Evolutionary conservation across 2,888 invertebrate genomes (phyloP).

Genomic region (Bombylius discolor): DNA sequence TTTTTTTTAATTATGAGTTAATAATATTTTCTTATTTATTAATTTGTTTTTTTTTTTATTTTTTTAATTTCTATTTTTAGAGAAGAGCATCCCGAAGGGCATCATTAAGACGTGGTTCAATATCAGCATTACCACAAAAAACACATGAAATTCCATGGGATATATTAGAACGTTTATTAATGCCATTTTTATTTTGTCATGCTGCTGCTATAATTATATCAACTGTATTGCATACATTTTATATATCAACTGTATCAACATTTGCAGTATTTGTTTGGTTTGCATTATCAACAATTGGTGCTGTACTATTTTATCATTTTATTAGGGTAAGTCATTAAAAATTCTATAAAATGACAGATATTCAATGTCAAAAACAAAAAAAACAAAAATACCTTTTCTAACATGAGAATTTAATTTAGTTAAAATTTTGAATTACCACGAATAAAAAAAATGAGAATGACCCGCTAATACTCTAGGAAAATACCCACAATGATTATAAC

Average conservation of each 20-base stretch:
- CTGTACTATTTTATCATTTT: slow-evolving; percentile 71
- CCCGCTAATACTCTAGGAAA: too few species aligned
- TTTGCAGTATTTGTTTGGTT: slow-evolving; percentile 69
- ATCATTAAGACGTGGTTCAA: slow-evolving; percentile 45
- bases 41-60: slow-evolving; percentile 5
- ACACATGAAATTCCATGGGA: slow-evolving; percentile 56
- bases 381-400: too few species aligned
- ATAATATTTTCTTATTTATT: not conserved
- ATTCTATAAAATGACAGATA: too few species aligned
- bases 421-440: too few species aligned
- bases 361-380: too few species aligned
- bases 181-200: slow-evolving; percentile 69
- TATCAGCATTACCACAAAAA: slow-evolving; percentile 43
- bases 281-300: slow-evolving; percentile 56
- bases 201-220: slow-evolving; percentile 65
- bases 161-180: slow-evolving; percentile 54
- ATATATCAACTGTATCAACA: slow-evolving; percentile 62
- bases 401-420: too few species aligned
- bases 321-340: slow-evolving; percentile 51
- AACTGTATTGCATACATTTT: slow-evolving; percentile 53
- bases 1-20: not conserved
- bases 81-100: slow-evolving; percentile 39
- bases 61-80: slow-evolving; percentile 17
- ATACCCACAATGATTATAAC: too few species aligned
- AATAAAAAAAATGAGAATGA: too few species aligned